phyloP scores from a whole-genome alignment of 1,140 invertebrate species.

The Apis cerana region DNA sequence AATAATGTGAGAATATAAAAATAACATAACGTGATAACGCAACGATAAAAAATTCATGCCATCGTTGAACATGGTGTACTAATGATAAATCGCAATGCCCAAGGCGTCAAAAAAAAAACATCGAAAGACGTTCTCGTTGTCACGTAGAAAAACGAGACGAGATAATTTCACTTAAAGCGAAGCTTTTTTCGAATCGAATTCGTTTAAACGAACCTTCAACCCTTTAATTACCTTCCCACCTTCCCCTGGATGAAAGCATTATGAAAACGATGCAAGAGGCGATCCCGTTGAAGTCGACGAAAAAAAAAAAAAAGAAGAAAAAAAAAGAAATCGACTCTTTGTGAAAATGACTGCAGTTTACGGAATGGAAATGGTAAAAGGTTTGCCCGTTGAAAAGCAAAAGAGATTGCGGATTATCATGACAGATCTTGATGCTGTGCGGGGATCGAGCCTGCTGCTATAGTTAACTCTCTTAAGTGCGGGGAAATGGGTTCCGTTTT shows the following conservation, averaged over 20 bases:
- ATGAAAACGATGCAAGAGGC: not conserved
- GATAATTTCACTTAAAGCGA: no score
- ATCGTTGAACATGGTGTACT: no score
- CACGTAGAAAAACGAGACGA: no score
- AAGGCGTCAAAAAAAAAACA: no score
- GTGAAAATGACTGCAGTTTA: slow-evolving; percentile 24
- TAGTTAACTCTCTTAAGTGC: slow-evolving; percentile 1
- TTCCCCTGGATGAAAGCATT: not conserved
- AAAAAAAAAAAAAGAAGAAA: not conserved
- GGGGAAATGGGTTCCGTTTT: slow-evolving; percentile 7
- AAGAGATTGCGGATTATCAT: slow-evolving; percentile 41
- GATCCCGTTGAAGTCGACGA: not conserved
- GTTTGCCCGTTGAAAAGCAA: slow-evolving; percentile 12
- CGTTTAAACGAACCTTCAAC: not conserved
- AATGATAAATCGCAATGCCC: no score
- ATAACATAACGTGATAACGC: no score
- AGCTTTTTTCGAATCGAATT: not conserved
- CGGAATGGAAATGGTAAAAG: slow-evolving; percentile 11
- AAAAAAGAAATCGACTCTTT: not conserved
- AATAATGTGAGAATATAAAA: no score
- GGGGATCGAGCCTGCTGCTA: slow-evolving; percentile 11
- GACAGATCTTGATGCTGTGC: slow-evolving; percentile 42
- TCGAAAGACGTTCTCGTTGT: no score
- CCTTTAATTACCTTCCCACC: not conserved
- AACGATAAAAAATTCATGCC: no score